Percentiles rank a stretch among this genome's conserved stretches.
phyloP scores from a whole-genome alignment of 2,888 invertebrate genomes.

The Dasysyrphus albostriatus region DNA sequence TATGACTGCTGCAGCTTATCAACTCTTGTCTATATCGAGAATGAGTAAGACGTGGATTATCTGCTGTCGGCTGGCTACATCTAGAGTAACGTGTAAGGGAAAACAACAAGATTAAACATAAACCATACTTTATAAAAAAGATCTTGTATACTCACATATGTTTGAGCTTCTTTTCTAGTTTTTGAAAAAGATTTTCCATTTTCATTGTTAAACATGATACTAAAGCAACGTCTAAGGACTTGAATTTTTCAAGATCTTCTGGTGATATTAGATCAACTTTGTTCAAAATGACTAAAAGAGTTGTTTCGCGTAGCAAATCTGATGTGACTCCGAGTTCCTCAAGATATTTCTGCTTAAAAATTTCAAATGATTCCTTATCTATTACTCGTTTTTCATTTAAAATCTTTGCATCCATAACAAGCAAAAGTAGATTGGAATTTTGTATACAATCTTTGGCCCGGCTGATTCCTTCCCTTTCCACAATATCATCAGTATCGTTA shows the following conservation, averaged over 20 bases:
- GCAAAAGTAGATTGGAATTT: constrained; percentile 86
- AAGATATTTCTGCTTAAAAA: constrained; percentile 77
- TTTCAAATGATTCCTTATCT: constrained; percentile 28
- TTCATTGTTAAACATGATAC: constrained; percentile 86
- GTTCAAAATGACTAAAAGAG: constrained; percentile 86
- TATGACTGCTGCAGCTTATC: constrained; percentile 85
- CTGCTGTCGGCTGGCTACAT: constrained; percentile 88
- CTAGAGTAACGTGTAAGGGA: constrained; percentile 81
- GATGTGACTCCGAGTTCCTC: constrained; percentile 78
- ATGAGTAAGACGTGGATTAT: constrained; percentile 89
- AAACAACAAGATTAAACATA: not conserved
- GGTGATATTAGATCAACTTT: constrained; percentile 86
- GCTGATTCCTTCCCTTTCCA: constrained; percentile 91
- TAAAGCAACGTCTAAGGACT: constrained; percentile 78
- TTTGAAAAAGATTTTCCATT: constrained; percentile 77
- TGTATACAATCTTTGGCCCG: constrained; percentile 85
- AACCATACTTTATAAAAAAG: not conserved
- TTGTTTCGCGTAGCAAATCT: constrained; percentile 77
- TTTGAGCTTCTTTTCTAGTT: constrained; percentile 77
- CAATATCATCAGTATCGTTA: constrained; percentile 86
- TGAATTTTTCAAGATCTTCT: constrained; percentile 77
- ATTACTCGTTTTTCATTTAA: constrained; percentile 71
- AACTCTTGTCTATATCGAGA: constrained; percentile 88
- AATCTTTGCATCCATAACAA: constrained; percentile 85
- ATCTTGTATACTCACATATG: constrained; percentile 73